A percentile compares a stretch with the other conserved stretches of the same genome.
Evolutionary conservation across 2,113 vertebrate species (phyloP).

Genomic region (Erythrocebus patas): DNA sequence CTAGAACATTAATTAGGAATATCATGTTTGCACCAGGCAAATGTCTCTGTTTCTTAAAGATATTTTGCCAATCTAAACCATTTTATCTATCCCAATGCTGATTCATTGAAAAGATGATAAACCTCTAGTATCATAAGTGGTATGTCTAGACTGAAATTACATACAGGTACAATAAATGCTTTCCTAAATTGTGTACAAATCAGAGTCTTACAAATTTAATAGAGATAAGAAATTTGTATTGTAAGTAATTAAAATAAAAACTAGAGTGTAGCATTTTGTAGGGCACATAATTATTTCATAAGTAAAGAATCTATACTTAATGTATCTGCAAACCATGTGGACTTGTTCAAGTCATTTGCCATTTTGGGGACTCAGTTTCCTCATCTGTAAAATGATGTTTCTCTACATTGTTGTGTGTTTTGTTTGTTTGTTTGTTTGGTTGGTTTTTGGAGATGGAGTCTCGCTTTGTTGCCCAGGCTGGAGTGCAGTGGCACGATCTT

Average conservation of each 20-base stretch:
- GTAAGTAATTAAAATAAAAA: constrained; percentile 20
- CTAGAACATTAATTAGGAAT: background rate
- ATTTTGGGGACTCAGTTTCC: background rate
- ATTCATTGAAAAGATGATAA: background rate
- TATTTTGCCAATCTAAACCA: background rate
- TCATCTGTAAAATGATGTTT: background rate
- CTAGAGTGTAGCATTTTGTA: background rate
- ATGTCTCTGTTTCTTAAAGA: background rate
- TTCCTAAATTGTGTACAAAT: background rate
- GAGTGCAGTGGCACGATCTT: no score
- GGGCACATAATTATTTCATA: constrained; percentile 12
- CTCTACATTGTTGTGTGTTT: background rate
- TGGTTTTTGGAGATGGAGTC: no score
- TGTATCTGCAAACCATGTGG: background rate
- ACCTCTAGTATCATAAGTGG: background rate
- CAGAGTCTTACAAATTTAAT: background rate
- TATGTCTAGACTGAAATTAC: background rate
- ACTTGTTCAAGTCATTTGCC: background rate
- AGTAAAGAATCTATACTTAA: background rate
- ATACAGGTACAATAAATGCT: background rate
- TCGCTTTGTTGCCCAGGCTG: no score
- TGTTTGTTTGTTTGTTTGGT: background rate
- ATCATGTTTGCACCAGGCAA: background rate
- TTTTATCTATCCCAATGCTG: background rate
- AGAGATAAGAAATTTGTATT: background rate